phyloP scores from a whole-genome alignment of 2,888 invertebrate genomes.

The Eucera pruinosa region DNA sequence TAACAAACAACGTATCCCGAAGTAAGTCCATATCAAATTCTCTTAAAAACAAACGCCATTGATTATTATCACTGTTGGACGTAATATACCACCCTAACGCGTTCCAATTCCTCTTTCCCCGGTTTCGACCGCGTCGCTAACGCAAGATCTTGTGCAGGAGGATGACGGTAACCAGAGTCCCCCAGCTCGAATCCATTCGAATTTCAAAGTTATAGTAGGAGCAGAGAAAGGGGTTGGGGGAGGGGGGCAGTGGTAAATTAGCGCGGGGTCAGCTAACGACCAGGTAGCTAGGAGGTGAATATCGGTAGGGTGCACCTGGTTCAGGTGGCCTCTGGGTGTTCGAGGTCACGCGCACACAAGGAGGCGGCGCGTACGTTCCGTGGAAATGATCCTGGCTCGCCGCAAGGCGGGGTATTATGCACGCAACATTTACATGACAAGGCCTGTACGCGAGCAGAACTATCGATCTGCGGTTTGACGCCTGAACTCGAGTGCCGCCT shows the following conservation, averaged over 20 bases:
- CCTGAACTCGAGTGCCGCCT: constrained; percentile 80
- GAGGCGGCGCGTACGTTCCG: constrained; percentile 39
- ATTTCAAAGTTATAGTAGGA: too few species aligned
- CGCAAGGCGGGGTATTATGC: constrained; percentile 75
- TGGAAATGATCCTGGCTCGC: constrained; percentile 70
- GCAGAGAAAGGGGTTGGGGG: too few species aligned
- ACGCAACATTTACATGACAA: constrained; percentile 82
- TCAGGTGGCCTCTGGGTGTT: constrained; percentile 21
- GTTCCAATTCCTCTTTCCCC: too few species aligned
- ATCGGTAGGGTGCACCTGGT: constrained; percentile 26
- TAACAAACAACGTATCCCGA: too few species aligned
- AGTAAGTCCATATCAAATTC: too few species aligned
- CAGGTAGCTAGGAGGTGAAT: constrained; percentile 28
- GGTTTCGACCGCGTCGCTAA: too few species aligned
- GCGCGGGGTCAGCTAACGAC: constrained; percentile 12
- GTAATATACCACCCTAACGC: too few species aligned
- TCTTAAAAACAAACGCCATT: too few species aligned
- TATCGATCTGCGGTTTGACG: constrained; percentile 84
- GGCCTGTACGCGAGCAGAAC: constrained; percentile 74
- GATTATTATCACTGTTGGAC: too few species aligned
- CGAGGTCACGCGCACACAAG: constrained; percentile 29
- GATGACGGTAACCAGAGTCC: too few species aligned
- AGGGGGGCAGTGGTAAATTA: constrained; percentile 7
- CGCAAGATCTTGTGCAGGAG: too few species aligned
- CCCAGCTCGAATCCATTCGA: neutral